A percentile compares a stretch with the other conserved stretches of the same genome.
These are phyloP conservation scores for Drosophila nigrodunni DNA, from an alignment of 1,140 invertebrate species.

Conservation along the genomic window DNA sequence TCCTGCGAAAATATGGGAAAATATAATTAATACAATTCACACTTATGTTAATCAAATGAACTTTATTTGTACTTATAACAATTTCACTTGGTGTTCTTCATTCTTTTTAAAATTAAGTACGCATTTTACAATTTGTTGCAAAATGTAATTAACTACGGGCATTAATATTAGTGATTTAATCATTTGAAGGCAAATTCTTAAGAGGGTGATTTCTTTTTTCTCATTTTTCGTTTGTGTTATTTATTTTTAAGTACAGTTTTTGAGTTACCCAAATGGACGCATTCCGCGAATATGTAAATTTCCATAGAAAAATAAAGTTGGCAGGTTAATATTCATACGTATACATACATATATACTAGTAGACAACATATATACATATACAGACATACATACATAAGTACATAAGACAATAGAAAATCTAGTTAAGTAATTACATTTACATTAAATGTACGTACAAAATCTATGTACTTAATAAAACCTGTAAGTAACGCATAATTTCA, in stretches of 20 bases:
- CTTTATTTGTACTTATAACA: slow-evolving; percentile 41
- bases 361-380: slow-evolving; percentile 20
- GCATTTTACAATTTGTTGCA: slow-evolving; percentile 55
- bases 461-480: slow-evolving; percentile 33
- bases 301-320: slow-evolving; percentile 58
- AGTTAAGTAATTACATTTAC: slow-evolving; percentile 8
- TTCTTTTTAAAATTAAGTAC: slow-evolving; percentile 51
- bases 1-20: no score
- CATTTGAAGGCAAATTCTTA: slow-evolving; percentile 72
- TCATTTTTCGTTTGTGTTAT: neutral
- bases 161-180: slow-evolving; percentile 58
- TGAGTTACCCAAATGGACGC: slow-evolving; percentile 28
- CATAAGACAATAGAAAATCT: slow-evolving; percentile 21
- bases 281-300: slow-evolving; percentile 25
- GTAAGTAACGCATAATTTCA: slow-evolving; percentile 45
- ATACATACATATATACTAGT: slow-evolving; percentile 14
- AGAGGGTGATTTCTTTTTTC: slow-evolving; percentile 38
- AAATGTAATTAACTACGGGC: slow-evolving; percentile 66
- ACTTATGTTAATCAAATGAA: slow-evolving; percentile 15
- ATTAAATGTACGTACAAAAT: slow-evolving; percentile 16
- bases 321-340: slow-evolving; percentile 26
- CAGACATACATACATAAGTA: slow-evolving; percentile 42
- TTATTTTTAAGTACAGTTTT: slow-evolving; percentile 54
- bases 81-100: slow-evolving; percentile 23
- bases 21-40: neutral